These are phyloP conservation scores for Sipha maydis DNA, from an alignment of 2,888 invertebrate species.

Conservation along the genomic window DNA sequence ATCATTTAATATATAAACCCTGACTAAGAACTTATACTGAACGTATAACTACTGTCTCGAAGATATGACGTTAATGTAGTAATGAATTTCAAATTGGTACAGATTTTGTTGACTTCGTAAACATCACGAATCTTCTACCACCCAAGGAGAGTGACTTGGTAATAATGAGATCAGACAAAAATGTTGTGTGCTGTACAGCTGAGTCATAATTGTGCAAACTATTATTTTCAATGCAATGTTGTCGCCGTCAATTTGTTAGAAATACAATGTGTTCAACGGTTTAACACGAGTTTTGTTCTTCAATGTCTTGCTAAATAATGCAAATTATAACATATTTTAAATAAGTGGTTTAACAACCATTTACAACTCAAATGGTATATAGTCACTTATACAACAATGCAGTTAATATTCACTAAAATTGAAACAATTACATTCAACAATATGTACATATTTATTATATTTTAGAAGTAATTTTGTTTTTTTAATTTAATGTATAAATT, in stretches of 20 bases:
- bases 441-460: too few relatives aligned
- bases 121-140: neutral
- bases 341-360: slow-evolving; percentile 38
- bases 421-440: too few relatives aligned
- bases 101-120: neutral
- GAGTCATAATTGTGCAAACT: slow-evolving; percentile 25
- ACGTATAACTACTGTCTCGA: slow-evolving; percentile 39
- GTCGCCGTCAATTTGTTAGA: slow-evolving; percentile 25
- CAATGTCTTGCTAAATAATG: slow-evolving; percentile 18
- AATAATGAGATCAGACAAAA: neutral
- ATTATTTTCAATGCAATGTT: slow-evolving; percentile 6
- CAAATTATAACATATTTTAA: slow-evolving; percentile 26
- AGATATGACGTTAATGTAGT: slow-evolving; percentile 27
- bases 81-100: slow-evolving; percentile 10
- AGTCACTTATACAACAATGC: neutral
- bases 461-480: too few relatives aligned
- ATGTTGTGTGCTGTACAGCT: neutral
- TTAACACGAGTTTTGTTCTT: slow-evolving; percentile 26
- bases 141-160: neutral
- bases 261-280: neutral
- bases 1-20: neutral
- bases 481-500: too few relatives aligned
- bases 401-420: neutral
- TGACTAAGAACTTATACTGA: too few relatives aligned
- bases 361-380: neutral